Percentiles rank a stretch among this genome's conserved stretches.
Evolutionary conservation across 1,140 invertebrate species (phyloP).

Genomic region (Eriocheir sinensis): DNA sequence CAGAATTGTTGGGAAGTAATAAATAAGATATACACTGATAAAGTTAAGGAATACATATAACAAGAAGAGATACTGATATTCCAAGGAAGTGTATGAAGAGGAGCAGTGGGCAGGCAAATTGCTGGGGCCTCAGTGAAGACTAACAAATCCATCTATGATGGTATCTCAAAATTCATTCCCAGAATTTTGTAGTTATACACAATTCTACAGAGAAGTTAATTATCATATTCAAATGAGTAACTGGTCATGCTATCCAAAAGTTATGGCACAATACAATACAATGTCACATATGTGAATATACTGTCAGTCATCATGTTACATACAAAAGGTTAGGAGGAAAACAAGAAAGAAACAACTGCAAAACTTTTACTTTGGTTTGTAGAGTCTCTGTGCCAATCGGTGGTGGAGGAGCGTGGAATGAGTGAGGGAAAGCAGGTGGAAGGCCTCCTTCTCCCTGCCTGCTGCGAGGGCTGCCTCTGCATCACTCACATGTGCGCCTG

Average conservation of each 20-base stretch:
- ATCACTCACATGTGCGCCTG: constrained; percentile 48
- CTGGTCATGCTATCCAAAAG: neutral
- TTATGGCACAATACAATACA: neutral
- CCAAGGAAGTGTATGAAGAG: no score
- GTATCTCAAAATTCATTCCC: no score
- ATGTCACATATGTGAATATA: neutral
- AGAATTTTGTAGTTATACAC: no score
- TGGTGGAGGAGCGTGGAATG: constrained; percentile 69
- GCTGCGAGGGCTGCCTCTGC: constrained; percentile 27
- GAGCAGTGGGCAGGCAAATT: no score
- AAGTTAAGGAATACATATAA: no score
- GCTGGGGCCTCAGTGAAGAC: no score
- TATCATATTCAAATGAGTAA: neutral
- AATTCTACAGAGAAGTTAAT: no score
- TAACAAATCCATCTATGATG: no score
- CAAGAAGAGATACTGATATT: no score
- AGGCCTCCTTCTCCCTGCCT: constrained; percentile 57
- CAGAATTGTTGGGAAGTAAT: no score
- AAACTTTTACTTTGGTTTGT: constrained; percentile 53
- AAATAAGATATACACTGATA: no score
- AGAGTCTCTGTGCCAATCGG: constrained; percentile 51
- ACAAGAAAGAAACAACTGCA: neutral
- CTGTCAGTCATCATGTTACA: neutral
- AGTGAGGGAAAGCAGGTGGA: constrained; percentile 64
- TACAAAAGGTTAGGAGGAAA: neutral